These are phyloP conservation scores for Euproctis similis DNA, from an alignment of 2,888 invertebrate genomes.

Conservation along the genomic window DNA sequence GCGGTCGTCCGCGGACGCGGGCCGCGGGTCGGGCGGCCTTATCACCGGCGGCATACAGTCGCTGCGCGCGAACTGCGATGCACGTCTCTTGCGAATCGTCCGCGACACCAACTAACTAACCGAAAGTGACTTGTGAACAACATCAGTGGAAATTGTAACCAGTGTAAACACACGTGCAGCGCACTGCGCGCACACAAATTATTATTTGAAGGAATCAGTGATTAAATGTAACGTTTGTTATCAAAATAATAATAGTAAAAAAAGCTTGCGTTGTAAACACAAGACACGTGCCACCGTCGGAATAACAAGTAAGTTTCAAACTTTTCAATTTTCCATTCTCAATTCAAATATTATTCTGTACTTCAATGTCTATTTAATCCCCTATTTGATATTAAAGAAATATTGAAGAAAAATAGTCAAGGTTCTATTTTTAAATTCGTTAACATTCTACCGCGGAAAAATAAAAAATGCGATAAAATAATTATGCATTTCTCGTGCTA, in stretches of 20 bases:
- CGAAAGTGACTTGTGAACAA: slow-evolving; percentile 37
- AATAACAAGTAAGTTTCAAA: slow-evolving; percentile 60
- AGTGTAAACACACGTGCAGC: slow-evolving; percentile 46
- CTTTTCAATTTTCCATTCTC: too few species aligned
- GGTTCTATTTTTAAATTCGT: too few species aligned
- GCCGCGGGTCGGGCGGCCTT: slow-evolving; percentile 58
- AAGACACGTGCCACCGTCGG: slow-evolving; percentile 62
- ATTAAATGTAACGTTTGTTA: slow-evolving; percentile 34
- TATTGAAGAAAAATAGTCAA: too few species aligned
- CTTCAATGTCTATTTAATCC: too few species aligned
- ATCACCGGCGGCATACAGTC: slow-evolving; percentile 61
- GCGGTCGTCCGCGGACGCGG: slow-evolving; percentile 65
- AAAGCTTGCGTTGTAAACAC: slow-evolving; percentile 66
- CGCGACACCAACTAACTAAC: slow-evolving; percentile 7
- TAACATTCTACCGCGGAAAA: too few species aligned
- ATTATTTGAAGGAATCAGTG: slow-evolving; percentile 37
- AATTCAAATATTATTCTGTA: too few species aligned
- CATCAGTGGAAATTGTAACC: slow-evolving; percentile 37
- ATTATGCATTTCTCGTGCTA: too few species aligned
- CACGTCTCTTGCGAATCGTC: slow-evolving; percentile 38
- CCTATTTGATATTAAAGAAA: too few species aligned
- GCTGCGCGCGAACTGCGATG: slow-evolving; percentile 59
- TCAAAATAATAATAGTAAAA: too few species aligned
- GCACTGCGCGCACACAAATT: slow-evolving; percentile 47
- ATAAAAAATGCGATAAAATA: too few species aligned